Conservation (phyloP, 2,888 invertebrate genomes). For the Darwinula stevensoni region DNA sequence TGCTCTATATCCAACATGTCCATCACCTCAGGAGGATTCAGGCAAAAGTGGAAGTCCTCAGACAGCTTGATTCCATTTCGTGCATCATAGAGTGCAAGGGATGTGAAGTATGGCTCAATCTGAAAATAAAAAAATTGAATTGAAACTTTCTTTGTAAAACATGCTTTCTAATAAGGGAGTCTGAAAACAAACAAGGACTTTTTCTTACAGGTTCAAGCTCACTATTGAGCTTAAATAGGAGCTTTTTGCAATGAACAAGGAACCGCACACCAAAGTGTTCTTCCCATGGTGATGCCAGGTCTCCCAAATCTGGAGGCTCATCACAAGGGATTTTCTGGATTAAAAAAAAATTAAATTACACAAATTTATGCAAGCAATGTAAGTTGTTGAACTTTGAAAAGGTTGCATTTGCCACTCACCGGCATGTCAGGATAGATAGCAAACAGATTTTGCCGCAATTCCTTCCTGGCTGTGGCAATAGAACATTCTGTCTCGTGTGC, state of each 20-base stretch:
- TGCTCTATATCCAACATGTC: constrained; percentile 16
- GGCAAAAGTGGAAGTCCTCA: constrained; percentile 71
- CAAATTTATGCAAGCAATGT: too few species aligned
- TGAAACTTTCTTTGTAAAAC: too few species aligned
- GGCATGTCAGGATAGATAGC: constrained; percentile 31
- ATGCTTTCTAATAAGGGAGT: too few species aligned
- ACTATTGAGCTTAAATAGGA: constrained; percentile 28
- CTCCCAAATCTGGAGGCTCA: constrained; percentile 8
- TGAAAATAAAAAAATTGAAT: constrained; percentile 12
- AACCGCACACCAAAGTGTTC: constrained; percentile 66
- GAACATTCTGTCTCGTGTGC: constrained; percentile 66
- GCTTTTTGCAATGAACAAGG: constrained; percentile 46
- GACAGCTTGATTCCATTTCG: constrained; percentile 58
- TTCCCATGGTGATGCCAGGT: constrained; percentile 19
- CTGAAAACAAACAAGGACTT: too few species aligned
- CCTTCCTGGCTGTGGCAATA: constrained; percentile 46
- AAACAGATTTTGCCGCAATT: constrained; percentile 48
- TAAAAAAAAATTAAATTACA: background rate
- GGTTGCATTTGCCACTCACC: too few species aligned
- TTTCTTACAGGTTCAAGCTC: too few species aligned
- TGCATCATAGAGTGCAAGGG: constrained; percentile 64
- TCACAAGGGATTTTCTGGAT: background rate
- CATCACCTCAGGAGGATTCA: constrained; percentile 40
- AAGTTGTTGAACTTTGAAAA: too few species aligned
- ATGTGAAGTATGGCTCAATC: constrained; percentile 80